Evolutionary conservation across 2,888 invertebrate species (phyloP).

Genomic region (Nesidiocoris tenuis): DNA sequence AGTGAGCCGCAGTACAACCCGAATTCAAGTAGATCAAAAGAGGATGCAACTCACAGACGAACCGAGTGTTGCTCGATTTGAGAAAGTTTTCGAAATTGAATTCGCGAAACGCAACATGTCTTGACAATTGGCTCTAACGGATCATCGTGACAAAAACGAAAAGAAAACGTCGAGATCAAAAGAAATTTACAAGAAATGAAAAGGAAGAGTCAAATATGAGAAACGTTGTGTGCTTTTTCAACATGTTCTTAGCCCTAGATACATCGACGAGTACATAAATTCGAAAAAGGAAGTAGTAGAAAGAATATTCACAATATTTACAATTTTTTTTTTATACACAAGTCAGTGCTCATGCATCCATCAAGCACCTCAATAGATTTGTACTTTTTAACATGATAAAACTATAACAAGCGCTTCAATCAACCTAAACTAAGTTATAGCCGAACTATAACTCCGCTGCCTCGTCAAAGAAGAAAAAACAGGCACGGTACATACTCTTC

Average conservation of each 20-base stretch:
- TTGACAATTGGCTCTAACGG: conserved; percentile 21
- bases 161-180: conserved; percentile 44
- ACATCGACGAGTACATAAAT: conserved; percentile 44
- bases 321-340: conserved; percentile 46
- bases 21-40: too few species aligned
- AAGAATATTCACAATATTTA: conserved; percentile 48
- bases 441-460: background rate
- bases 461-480: background rate
- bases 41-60: too few species aligned
- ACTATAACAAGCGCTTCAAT: conserved; percentile 46
- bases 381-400: conserved; percentile 49
- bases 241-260: conserved; percentile 38
- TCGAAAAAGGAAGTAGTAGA: conserved; percentile 47
- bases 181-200: conserved; percentile 24
- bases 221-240: conserved; percentile 41
- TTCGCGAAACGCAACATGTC: too few species aligned
- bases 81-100: too few species aligned
- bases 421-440: conserved; percentile 3
- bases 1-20: too few species aligned
- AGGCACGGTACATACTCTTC: background rate
- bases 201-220: conserved; percentile 13
- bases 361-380: conserved; percentile 48
- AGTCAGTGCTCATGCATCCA: conserved; percentile 44
- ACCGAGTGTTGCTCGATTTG: too few species aligned
- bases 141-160: conserved; percentile 9